Evolutionary conservation across 2,888 invertebrate species (phyloP).

Genomic region (Cantharis rustica): DNA sequence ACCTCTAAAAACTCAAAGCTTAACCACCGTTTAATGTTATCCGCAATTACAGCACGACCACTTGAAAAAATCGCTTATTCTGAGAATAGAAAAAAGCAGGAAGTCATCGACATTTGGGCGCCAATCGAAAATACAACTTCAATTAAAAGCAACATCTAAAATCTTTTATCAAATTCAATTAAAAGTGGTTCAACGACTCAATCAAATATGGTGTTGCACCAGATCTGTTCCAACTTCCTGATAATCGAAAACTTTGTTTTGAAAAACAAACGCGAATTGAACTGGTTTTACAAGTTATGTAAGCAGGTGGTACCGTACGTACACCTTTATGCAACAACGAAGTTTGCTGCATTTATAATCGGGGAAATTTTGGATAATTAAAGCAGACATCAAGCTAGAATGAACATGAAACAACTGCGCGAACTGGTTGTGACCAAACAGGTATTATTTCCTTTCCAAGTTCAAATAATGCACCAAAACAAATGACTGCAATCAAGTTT

Average conservation of each 20-base stretch:
- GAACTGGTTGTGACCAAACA: not conserved
- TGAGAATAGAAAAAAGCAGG: conserved; percentile 8
- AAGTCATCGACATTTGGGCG: conserved; percentile 17
- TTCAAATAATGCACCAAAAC: not conserved
- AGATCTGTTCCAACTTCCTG: not conserved
- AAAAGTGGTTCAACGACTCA: not conserved
- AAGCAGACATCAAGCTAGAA: conserved; percentile 11
- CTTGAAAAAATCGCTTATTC: not conserved
- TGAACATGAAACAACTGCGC: not conserved
- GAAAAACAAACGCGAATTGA: not conserved
- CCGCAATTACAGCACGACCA: not conserved
- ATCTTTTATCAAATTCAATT: not conserved
- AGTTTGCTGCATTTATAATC: not conserved
- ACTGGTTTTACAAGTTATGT: not conserved
- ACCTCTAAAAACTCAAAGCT: not conserved
- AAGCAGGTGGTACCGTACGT: not conserved
- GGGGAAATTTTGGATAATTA: not conserved
- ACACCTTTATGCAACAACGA: not conserved
- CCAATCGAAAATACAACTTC: conserved; percentile 8
- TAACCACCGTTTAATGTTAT: conserved; percentile 4
- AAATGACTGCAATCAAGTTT: not conserved
- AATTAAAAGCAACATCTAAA: not conserved
- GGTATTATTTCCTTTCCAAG: conserved; percentile 1
- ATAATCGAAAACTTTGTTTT: not conserved
- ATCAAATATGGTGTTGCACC: not conserved